These are phyloP conservation scores for Lamellibrachia luymesi DNA, from an alignment of 1,140 invertebrate species.

Conservation along the genomic window DNA sequence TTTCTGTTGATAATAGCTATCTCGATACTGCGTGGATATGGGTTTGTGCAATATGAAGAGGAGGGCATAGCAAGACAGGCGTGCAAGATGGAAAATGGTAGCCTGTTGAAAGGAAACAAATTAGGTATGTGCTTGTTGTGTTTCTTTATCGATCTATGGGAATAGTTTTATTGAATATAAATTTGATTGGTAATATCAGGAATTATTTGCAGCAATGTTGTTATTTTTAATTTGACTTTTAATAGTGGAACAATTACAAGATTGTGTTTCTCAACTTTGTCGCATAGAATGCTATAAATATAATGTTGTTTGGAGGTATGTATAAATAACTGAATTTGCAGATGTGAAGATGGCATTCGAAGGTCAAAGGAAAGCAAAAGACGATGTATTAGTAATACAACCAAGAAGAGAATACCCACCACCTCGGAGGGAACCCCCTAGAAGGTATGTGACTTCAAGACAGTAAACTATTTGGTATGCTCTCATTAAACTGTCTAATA, in stretches of 20 bases:
- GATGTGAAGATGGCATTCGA: constrained; percentile 63
- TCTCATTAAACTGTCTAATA: not conserved
- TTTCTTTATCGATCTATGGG: not conserved
- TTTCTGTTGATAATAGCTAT: constrained; percentile 63
- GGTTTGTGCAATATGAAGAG: constrained; percentile 79
- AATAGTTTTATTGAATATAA: not conserved
- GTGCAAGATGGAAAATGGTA: constrained; percentile 69
- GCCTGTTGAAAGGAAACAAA: constrained; percentile 69
- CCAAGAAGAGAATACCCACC: not conserved
- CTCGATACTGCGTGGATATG: constrained; percentile 74
- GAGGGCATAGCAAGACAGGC: constrained; percentile 73
- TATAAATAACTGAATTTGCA: constrained; percentile 38
- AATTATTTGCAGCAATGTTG: not conserved
- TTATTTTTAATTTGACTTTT: not conserved
- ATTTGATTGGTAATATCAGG: not conserved
- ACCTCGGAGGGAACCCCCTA: not conserved
- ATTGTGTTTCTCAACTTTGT: too few relatives aligned
- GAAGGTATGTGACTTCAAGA: constrained; percentile 8
- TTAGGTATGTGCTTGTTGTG: constrained; percentile 57
- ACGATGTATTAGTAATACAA: not conserved
- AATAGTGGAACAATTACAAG: too few relatives aligned
- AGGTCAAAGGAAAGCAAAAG: constrained; percentile 44
- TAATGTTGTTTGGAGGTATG: not conserved
- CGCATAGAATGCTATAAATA: not conserved
- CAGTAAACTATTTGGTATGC: constrained; percentile 9